Evolutionary conservation across 2,113 vertebrate species (phyloP).

Genomic region (Panthera uncia): DNA sequence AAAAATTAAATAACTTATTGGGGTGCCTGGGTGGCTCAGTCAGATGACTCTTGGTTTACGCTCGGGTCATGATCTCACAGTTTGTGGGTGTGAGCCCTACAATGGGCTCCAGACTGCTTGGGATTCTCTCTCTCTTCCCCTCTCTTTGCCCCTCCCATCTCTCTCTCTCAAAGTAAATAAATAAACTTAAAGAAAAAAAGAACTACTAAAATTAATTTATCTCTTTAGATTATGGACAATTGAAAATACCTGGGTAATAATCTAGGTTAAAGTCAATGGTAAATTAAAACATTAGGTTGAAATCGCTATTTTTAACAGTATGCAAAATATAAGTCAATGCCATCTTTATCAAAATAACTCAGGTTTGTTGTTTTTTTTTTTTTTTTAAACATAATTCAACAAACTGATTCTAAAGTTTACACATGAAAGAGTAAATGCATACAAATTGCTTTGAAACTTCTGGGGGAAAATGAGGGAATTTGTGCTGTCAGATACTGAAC

Average conservation of each 20-base stretch:
- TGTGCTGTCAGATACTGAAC: not conserved
- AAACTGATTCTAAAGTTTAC: constrained; percentile 32
- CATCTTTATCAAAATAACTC: not conserved
- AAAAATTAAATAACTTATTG: too few species aligned
- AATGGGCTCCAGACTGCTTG: too few species aligned
- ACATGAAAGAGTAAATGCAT: not conserved
- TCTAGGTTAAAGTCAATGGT: not conserved
- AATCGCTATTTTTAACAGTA: not conserved
- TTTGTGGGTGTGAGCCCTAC: too few species aligned
- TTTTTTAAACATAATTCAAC: not conserved
- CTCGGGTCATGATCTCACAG: too few species aligned
- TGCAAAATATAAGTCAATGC: not conserved
- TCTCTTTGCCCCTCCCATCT: too few species aligned
- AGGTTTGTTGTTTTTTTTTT: not conserved
- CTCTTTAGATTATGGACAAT: not conserved
- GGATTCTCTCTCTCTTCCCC: too few species aligned
- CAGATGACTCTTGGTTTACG: too few species aligned
- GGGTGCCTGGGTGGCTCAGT: too few species aligned
- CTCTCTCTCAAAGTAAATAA: too few species aligned
- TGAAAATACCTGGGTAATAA: constrained; percentile 11
- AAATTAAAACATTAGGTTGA: not conserved
- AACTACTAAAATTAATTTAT: too few species aligned
- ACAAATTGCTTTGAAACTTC: not conserved
- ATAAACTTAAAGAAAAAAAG: too few species aligned
- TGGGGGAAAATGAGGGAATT: not conserved